Conservation (phyloP, 2,888 invertebrate genomes). For the Eudemis profundana region DNA sequence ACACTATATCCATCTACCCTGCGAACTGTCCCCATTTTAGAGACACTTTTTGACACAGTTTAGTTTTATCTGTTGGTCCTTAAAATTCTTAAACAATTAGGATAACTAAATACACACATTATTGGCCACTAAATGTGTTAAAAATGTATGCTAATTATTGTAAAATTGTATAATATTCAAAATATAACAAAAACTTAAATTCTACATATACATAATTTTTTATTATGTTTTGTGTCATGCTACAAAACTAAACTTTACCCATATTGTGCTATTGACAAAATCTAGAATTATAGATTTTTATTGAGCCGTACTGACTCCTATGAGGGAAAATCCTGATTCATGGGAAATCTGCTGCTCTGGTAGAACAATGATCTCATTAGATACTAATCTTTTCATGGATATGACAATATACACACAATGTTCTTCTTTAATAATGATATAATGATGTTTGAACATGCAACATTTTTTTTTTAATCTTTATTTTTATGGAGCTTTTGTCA, state of each 20-base stretch:
- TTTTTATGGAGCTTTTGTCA: too few relatives aligned
- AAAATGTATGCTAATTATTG: conserved; percentile 1
- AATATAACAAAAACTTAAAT: conserved; percentile 2
- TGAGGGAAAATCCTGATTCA: neutral
- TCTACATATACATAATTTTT: neutral
- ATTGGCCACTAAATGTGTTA: neutral
- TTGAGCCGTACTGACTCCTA: conserved; percentile 3
- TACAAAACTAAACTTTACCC: neutral
- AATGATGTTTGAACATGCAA: too few relatives aligned
- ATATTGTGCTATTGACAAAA: conserved; percentile 24
- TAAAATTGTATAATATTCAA: conserved; percentile 28
- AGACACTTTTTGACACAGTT: conserved; percentile 1
- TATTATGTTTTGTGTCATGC: conserved; percentile 4
- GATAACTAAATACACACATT: neutral
- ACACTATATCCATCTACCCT: neutral
- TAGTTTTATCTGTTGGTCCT: conserved; percentile 12
- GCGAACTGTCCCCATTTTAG: neutral
- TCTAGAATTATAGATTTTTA: conserved; percentile 4
- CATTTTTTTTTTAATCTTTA: too few relatives aligned
- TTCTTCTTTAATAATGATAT: too few relatives aligned
- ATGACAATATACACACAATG: neutral
- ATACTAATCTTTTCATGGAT: neutral
- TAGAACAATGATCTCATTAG: neutral
- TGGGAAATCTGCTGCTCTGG: neutral
- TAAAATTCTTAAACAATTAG: conserved; percentile 15